These are phyloP conservation scores for Microtus montanus DNA, from an alignment of 2,113 vertebrate species.

Conservation along the genomic window DNA sequence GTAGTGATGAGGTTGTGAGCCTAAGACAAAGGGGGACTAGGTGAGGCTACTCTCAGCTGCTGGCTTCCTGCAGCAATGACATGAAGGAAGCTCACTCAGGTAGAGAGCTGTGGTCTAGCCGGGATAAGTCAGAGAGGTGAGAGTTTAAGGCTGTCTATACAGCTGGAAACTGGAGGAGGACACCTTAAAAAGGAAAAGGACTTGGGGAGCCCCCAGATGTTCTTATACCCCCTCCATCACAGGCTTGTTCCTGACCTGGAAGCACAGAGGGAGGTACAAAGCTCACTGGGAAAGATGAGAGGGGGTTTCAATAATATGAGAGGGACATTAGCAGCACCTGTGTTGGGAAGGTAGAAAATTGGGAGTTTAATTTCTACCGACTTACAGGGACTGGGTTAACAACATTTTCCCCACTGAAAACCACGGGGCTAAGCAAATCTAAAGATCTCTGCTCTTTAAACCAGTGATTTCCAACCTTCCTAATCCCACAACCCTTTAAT, in stretches of 20 bases:
- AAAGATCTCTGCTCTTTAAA: background rate
- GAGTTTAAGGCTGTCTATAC: background rate
- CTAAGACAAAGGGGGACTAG: background rate
- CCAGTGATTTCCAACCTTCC: background rate
- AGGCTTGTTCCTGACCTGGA: background rate
- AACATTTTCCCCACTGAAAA: background rate
- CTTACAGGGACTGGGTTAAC: background rate
- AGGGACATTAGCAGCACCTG: background rate
- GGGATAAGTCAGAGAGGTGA: background rate
- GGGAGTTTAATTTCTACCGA: conserved; percentile 5
- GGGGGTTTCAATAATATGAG: background rate
- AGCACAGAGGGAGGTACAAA: no score
- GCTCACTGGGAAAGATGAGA: background rate
- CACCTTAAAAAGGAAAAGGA: background rate
- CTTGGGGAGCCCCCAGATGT: background rate
- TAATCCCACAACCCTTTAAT: background rate
- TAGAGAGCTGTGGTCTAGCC: background rate
- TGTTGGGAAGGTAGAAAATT: background rate
- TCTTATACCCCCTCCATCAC: background rate
- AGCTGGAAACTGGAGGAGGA: background rate
- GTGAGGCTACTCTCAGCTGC: background rate
- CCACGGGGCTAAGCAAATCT: background rate
- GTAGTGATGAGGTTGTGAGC: background rate
- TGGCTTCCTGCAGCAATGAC: background rate
- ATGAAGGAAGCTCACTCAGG: background rate